Evolutionary conservation across 2,797 vertebrate species (phyloP).

Genomic region (Bufotes viridis): DNA sequence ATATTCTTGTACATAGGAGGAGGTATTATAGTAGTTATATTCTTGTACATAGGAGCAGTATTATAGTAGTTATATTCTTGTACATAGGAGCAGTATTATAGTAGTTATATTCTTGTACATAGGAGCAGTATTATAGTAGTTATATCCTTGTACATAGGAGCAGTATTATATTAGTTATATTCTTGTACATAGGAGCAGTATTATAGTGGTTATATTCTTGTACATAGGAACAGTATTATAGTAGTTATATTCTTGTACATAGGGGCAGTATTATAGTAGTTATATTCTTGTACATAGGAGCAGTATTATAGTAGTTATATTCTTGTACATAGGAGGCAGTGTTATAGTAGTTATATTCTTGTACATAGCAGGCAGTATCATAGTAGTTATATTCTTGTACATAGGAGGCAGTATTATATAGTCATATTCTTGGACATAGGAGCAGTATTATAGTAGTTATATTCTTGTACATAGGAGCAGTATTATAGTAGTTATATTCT

Average conservation of each 20-base stretch:
- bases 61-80: conserved; percentile 20
- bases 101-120: conserved; percentile 12
- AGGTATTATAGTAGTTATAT: conserved; percentile 7
- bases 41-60: conserved; percentile 5
- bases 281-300: conserved; percentile 9
- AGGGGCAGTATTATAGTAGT: conserved; percentile 9
- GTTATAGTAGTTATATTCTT: conserved; percentile 10
- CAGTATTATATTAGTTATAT: background rate
- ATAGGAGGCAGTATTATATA: background rate
- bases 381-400: conserved; percentile 2
- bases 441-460: conserved; percentile 11
- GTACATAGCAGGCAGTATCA: background rate
- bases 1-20: conserved; percentile 3
- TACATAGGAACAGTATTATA: too few species aligned
- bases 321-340: conserved; percentile 1
- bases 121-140: conserved; percentile 16
- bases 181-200: background rate
- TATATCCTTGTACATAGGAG: conserved; percentile 2
- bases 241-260: too few species aligned
- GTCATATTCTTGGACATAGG: background rate
- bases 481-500: conserved; percentile 19
- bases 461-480: background rate
- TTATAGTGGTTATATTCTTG: conserved; percentile 3
- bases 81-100: conserved; percentile 7
- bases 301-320: conserved; percentile 21